Evolutionary conservation across 2,888 invertebrate genomes (phyloP).

Genomic region (Onchidella celtica): DNA sequence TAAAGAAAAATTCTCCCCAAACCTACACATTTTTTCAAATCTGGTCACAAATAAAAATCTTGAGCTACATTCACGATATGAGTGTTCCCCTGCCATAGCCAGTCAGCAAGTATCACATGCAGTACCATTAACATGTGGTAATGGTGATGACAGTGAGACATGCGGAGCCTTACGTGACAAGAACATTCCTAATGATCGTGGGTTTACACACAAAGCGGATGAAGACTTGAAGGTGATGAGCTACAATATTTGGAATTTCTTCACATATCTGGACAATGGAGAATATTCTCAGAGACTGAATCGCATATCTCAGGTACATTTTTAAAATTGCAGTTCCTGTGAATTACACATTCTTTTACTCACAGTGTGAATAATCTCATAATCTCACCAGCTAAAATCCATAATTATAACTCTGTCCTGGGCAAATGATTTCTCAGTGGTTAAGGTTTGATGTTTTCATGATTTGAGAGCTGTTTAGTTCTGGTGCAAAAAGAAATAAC

Average conservation of each 20-base stretch:
- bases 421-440: too few species aligned
- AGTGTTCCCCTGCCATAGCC: neutral
- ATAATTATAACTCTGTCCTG: too few species aligned
- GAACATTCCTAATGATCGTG: neutral
- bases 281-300: slow-evolving; percentile 39
- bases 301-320: slow-evolving; percentile 28
- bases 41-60: slow-evolving; percentile 8
- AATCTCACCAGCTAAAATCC: too few species aligned
- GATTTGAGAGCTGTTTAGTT: too few species aligned
- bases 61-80: neutral
- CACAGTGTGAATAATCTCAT: too few species aligned
- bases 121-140: too few species aligned
- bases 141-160: neutral
- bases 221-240: slow-evolving; percentile 54
- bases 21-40: slow-evolving; percentile 22
- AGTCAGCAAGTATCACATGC: too few species aligned
- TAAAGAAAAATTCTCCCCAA: neutral
- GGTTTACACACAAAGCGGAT: neutral
- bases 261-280: slow-evolving; percentile 51
- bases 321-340: too few species aligned
- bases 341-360: too few species aligned
- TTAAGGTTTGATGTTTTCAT: too few species aligned
- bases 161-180: neutral
- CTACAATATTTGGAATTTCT: slow-evolving; percentile 67
- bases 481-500: too few species aligned